Evolutionary conservation across 2,113 vertebrate genomes (phyloP).

Genomic region (Clupea harengus): DNA sequence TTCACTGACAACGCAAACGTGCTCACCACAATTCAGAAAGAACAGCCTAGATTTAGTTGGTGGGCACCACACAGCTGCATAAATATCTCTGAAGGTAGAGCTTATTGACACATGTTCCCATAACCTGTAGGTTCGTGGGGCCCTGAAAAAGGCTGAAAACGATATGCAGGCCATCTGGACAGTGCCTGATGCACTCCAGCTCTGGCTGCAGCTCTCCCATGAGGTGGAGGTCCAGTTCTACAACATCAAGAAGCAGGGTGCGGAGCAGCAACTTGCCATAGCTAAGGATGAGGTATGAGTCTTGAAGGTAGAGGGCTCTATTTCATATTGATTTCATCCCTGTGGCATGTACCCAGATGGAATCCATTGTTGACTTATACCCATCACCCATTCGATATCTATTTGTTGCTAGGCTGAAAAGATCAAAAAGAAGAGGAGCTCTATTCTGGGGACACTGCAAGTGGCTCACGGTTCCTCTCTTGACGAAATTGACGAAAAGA

Average conservation of each 20-base stretch:
- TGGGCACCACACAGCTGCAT: background rate
- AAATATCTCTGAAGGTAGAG: background rate
- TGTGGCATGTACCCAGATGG: background rate
- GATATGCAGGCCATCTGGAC: slow-evolving; percentile 67
- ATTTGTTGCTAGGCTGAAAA: slow-evolving; percentile 83
- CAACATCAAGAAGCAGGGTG: slow-evolving; percentile 91
- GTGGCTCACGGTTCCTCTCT: slow-evolving; percentile 94
- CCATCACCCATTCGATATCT: background rate
- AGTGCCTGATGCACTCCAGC: slow-evolving; percentile 83
- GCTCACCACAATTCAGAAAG: background rate
- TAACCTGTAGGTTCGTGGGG: slow-evolving; percentile 61
- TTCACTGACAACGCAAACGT: background rate
- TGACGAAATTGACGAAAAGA: slow-evolving; percentile 96
- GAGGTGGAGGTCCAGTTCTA: slow-evolving; percentile 97
- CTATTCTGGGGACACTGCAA: slow-evolving; percentile 90
- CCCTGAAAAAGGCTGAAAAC: slow-evolving; percentile 69
- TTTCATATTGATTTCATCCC: background rate
- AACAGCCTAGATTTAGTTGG: background rate
- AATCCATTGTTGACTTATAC: too few relatives aligned
- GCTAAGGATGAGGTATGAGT: slow-evolving; percentile 91
- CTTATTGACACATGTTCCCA: background rate
- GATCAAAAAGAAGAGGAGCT: slow-evolving; percentile 96
- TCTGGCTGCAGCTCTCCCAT: slow-evolving; percentile 94
- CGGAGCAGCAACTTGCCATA: slow-evolving; percentile 83
- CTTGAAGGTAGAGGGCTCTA: background rate